Evolutionary conservation across 2,113 vertebrate species (phyloP).

Genomic region (Laticauda laticaudata): DNA sequence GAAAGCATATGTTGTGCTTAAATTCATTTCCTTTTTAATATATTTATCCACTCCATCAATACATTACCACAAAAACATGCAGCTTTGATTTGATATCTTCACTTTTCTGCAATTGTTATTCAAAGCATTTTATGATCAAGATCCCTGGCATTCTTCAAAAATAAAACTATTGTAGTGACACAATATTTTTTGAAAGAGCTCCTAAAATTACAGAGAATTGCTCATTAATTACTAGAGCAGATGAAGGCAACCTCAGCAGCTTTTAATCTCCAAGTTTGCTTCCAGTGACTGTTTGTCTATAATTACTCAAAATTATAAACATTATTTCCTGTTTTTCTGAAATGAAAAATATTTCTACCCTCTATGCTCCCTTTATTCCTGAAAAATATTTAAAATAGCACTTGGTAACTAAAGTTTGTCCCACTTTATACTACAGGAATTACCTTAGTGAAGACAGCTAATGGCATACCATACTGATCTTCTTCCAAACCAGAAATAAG

Average conservation of each 20-base stretch:
- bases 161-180: neutral
- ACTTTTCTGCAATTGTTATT: neutral
- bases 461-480: constrained; percentile 88
- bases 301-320: neutral
- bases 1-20: neutral
- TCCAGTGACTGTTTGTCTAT: neutral
- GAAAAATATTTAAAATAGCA: neutral
- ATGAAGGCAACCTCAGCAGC: neutral
- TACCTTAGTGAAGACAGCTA: constrained; percentile 97
- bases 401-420: neutral
- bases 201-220: neutral
- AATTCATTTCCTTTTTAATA: neutral
- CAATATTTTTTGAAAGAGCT: neutral
- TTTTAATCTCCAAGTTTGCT: neutral
- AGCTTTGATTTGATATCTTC: neutral
- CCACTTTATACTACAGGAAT: constrained; percentile 2
- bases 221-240: neutral
- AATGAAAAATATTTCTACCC: neutral
- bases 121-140: neutral
- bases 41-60: neutral
- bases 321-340: neutral
- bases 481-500: constrained; percentile 91
- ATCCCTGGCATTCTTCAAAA: neutral
- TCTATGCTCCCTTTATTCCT: neutral
- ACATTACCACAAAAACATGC: neutral